phyloP scores from a whole-genome alignment of 2,797 vertebrate genomes.

The Cyclopterus lumpus region DNA sequence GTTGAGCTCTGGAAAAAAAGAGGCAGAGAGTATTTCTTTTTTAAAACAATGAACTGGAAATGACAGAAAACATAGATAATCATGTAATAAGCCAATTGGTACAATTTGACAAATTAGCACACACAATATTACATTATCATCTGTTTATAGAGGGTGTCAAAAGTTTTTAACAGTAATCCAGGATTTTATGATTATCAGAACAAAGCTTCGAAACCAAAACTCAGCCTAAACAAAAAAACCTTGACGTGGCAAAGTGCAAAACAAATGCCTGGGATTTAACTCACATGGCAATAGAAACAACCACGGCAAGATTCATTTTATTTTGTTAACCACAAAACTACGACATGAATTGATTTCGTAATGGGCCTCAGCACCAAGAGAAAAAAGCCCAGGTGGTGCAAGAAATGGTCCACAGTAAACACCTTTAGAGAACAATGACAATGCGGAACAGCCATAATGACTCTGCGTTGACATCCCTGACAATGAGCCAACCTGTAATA shows the following conservation, averaged over 20 bases:
- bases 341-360: not conserved
- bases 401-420: not conserved
- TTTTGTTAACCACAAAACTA: not conserved
- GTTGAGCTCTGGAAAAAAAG: conserved; percentile 81
- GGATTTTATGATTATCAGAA: not conserved
- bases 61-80: not conserved
- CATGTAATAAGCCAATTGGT: not conserved
- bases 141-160: not conserved
- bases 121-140: not conserved
- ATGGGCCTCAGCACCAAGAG: not conserved
- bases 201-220: not conserved
- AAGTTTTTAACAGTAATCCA: not conserved
- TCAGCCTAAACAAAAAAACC: not conserved
- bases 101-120: not conserved
- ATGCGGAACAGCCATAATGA: not conserved
- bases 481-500: not conserved
- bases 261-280: not conserved
- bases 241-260: not conserved
- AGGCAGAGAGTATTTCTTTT: not conserved
- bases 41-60: not conserved
- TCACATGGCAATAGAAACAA: not conserved
- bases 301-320: not conserved
- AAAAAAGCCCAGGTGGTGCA: not conserved
- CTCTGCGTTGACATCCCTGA: not conserved
- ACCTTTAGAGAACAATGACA: not conserved